These are phyloP conservation scores for Ganaspis sp. DNA, from an alignment of 1,140 invertebrate genomes.

Conservation along the genomic window DNA sequence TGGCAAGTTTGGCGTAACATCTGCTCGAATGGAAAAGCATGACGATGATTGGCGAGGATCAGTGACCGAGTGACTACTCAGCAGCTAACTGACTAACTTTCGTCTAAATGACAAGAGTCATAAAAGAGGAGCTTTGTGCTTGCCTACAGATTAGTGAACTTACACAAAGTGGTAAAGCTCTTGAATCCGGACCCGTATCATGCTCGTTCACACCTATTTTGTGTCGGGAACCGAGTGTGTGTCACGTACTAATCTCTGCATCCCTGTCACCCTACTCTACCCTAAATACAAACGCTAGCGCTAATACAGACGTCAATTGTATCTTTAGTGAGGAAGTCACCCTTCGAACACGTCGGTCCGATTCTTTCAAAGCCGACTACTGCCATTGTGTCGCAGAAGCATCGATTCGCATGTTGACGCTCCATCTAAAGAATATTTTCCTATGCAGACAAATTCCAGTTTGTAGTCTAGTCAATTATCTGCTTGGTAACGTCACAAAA, in stretches of 20 bases:
- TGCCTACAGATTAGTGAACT: constrained; percentile 66
- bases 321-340: constrained; percentile 35
- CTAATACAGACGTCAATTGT: constrained; percentile 53
- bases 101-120: constrained; percentile 23
- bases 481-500: constrained; percentile 35
- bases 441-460: constrained; percentile 40
- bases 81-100: constrained; percentile 38
- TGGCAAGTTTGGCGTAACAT: not conserved
- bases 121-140: constrained; percentile 55
- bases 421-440: constrained; percentile 37
- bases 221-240: constrained; percentile 38
- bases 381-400: constrained; percentile 14
- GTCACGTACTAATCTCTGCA: constrained; percentile 32
- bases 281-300: constrained; percentile 37
- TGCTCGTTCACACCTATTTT: constrained; percentile 51
- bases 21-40: not conserved
- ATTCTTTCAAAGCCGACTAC: constrained; percentile 34
- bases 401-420: constrained; percentile 40
- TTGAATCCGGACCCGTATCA: constrained; percentile 33
- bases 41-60: not conserved
- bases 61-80: constrained; percentile 14
- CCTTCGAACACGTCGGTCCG: constrained; percentile 39
- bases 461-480: constrained; percentile 51
- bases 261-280: constrained; percentile 2
- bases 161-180: constrained; percentile 55